These are phyloP conservation scores for Halcyon senegalensis DNA, from an alignment of 2,113 vertebrate species.

Conservation along the genomic window DNA sequence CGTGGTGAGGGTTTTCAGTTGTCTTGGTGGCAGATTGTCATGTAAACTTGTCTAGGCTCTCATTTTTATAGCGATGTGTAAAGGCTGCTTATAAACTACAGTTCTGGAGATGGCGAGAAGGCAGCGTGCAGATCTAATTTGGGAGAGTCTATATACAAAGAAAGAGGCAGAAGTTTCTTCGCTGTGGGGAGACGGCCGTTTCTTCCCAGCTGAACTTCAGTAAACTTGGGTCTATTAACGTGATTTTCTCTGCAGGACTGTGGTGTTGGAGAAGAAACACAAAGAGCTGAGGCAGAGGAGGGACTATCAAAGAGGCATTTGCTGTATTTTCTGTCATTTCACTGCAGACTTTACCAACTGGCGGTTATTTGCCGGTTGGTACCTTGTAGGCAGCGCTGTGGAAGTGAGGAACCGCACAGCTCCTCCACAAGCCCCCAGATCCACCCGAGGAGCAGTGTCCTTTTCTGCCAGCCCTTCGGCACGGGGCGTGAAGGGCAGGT, in stretches of 20 bases:
- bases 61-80: slow-evolving; percentile 34
- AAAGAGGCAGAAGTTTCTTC: slow-evolving; percentile 39
- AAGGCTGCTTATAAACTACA: slow-evolving; percentile 34
- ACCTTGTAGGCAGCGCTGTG: slow-evolving; percentile 31
- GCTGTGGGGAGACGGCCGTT: background rate
- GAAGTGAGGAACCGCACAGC: background rate
- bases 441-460: background rate
- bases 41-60: slow-evolving; percentile 30
- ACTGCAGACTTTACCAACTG: slow-evolving; percentile 23
- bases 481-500: slow-evolving; percentile 32
- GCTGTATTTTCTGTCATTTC: slow-evolving; percentile 39
- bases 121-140: slow-evolving; percentile 1
- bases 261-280: slow-evolving; percentile 38
- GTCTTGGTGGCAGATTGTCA: slow-evolving; percentile 39
- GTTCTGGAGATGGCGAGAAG: background rate
- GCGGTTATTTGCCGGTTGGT: background rate
- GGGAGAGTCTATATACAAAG: background rate
- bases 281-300: slow-evolving; percentile 45
- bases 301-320: slow-evolving; percentile 40
- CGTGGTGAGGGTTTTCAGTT: background rate
- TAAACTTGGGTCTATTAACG: slow-evolving; percentile 18
- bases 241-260: slow-evolving; percentile 58
- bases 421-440: background rate
- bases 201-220: slow-evolving; percentile 34
- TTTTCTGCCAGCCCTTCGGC: slow-evolving; percentile 42